These are phyloP conservation scores for Agrypnus murinus DNA, from an alignment of 2,888 invertebrate species.

Conservation along the genomic window DNA sequence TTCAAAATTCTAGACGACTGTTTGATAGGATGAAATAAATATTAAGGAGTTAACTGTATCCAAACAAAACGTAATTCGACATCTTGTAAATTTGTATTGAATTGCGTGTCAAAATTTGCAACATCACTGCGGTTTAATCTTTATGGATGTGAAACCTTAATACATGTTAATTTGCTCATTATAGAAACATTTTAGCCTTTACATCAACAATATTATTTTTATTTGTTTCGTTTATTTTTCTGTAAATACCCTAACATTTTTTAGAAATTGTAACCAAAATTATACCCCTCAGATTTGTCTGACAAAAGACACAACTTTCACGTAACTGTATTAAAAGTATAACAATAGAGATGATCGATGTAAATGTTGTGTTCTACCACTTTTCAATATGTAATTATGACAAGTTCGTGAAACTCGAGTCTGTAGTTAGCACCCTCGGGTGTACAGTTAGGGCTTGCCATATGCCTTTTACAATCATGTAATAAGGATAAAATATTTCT, in stretches of 20 bases:
- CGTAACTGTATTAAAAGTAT: slow-evolving; percentile 53
- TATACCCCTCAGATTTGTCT: slow-evolving; percentile 41
- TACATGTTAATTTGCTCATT: too few species aligned
- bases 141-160: too few species aligned
- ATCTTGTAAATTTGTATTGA: too few species aligned
- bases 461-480: slow-evolving; percentile 59
- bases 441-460: slow-evolving; percentile 64
- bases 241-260: slow-evolving; percentile 10
- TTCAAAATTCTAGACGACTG: too few species aligned
- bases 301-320: slow-evolving; percentile 53
- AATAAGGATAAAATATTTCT: slow-evolving; percentile 42
- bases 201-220: too few species aligned
- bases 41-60: too few species aligned
- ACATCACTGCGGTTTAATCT: too few species aligned
- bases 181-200: too few species aligned
- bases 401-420: slow-evolving; percentile 55
- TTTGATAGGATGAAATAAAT: too few species aligned
- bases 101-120: too few species aligned
- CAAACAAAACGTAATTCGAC: too few species aligned
- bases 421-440: slow-evolving; percentile 65
- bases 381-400: slow-evolving; percentile 52
- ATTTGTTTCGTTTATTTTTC: too few species aligned
- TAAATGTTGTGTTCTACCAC: slow-evolving; percentile 44
- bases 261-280: slow-evolving; percentile 30
- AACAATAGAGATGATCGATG: slow-evolving; percentile 53